Percentiles rank a stretch among this genome's conserved stretches.
These are phyloP conservation scores for Psephotus haematonotus DNA, from an alignment of 2,113 vertebrate species.

Conservation along the genomic window DNA sequence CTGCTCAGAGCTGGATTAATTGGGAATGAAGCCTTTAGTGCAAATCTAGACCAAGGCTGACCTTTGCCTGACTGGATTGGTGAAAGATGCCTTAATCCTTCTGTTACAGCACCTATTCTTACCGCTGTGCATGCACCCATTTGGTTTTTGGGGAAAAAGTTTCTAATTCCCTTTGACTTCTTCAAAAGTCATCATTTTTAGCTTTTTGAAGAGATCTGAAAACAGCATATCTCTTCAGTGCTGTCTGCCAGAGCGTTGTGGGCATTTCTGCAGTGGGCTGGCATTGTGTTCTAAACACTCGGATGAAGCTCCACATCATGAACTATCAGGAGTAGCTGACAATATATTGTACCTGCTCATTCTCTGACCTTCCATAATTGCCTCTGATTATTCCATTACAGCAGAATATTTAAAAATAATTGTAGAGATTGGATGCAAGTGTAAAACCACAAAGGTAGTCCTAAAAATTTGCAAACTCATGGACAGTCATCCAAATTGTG, in stretches of 20 bases:
- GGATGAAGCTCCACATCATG: not conserved
- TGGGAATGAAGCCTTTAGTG: not conserved
- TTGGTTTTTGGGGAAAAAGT: not conserved
- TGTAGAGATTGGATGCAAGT: not conserved
- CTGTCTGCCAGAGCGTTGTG: not conserved
- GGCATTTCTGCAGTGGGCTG: not conserved
- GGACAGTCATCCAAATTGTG: not conserved
- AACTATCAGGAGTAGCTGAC: not conserved
- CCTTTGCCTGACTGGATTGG: not conserved
- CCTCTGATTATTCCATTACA: conserved; percentile 33
- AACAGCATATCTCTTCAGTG: not conserved
- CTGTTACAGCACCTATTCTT: not conserved
- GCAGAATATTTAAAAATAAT: conserved; percentile 8
- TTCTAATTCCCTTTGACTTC: not conserved
- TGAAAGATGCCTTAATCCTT: not conserved
- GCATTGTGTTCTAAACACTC: not conserved
- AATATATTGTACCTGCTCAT: not conserved
- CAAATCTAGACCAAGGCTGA: not conserved
- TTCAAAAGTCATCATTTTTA: not conserved
- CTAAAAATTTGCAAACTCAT: not conserved
- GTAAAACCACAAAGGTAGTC: not conserved
- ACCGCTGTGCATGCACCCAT: not conserved
- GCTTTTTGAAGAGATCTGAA: not conserved
- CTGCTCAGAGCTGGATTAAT: not conserved
- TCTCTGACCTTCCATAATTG: conserved; percentile 31